These are phyloP conservation scores for Excalfactoria chinensis DNA, from an alignment of 2,113 vertebrate genomes.

Conservation along the genomic window DNA sequence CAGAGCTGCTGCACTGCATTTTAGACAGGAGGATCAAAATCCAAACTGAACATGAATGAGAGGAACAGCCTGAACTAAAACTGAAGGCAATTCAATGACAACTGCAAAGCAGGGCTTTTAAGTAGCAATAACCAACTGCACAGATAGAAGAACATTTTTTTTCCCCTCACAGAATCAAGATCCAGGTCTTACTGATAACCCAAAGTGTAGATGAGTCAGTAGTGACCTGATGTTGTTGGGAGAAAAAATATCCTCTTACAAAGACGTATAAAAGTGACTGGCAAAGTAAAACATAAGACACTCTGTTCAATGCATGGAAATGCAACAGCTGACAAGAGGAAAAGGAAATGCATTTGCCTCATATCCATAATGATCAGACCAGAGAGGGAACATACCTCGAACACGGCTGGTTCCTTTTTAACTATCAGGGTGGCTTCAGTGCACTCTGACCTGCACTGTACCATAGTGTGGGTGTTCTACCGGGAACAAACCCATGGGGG, in stretches of 20 bases:
- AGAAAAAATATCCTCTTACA: background rate
- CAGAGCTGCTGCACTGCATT: background rate
- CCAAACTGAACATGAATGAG: background rate
- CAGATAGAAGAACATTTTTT: background rate
- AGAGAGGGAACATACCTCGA: background rate
- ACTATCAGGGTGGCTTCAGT: rapidly evolving
- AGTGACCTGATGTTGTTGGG: rapidly evolving
- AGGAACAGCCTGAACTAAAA: background rate
- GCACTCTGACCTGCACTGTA: background rate
- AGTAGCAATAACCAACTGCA: background rate
- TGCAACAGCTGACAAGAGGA: background rate
- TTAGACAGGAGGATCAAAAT: background rate
- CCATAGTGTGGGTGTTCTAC: background rate
- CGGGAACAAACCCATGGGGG: background rate
- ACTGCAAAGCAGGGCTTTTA: background rate
- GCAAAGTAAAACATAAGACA: background rate
- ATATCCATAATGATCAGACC: background rate
- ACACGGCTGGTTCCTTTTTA: rapidly evolving
- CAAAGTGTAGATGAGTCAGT: background rate
- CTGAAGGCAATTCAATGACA: background rate
- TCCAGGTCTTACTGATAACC: background rate
- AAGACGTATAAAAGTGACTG: rapidly evolving
- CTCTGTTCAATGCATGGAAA: background rate
- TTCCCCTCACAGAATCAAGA: background rate
- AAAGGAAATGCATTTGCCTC: background rate